Evolutionary conservation across 1,140 invertebrate species (phyloP).

Genomic region (Nasonia vitripennis): DNA sequence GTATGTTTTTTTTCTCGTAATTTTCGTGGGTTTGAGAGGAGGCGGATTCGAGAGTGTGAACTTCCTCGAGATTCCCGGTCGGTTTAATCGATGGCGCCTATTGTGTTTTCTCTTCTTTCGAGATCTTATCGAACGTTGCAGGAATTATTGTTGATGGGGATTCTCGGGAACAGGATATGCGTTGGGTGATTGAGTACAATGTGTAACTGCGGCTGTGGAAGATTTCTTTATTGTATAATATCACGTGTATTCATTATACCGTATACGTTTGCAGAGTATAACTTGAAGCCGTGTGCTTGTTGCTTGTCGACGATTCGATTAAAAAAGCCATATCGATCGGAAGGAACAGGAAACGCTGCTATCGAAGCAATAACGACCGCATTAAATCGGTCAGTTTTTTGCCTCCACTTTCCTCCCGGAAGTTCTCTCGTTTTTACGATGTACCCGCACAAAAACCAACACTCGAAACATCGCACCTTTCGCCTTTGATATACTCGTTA

Average conservation of each 20-base stretch:
- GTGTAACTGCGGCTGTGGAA: no score
- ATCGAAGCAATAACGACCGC: neutral
- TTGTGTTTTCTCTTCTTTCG: neutral
- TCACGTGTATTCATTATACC: no score
- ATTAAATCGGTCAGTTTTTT: neutral
- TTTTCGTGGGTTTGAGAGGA: neutral
- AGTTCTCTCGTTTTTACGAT: neutral
- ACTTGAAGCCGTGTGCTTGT: no score
- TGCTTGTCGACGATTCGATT: no score
- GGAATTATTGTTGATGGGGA: no score
- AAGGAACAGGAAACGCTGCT: neutral
- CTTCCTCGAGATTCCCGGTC: neutral
- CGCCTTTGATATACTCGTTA: conserved; percentile 35
- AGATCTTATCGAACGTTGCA: neutral
- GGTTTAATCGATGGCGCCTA: neutral
- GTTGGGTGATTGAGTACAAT: no score
- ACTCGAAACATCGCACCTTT: no score
- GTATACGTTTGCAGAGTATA: no score
- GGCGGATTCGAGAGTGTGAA: neutral
- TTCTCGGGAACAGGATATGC: no score
- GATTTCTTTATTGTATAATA: no score
- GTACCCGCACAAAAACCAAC: no score
- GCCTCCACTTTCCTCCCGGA: neutral
- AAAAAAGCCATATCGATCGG: no score
- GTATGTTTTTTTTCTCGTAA: neutral